Evolutionary conservation across 2,888 invertebrate species (phyloP), one percentile per base, ranked within the genome.

Genomic region (Heteromurus nitidus): DNA sequence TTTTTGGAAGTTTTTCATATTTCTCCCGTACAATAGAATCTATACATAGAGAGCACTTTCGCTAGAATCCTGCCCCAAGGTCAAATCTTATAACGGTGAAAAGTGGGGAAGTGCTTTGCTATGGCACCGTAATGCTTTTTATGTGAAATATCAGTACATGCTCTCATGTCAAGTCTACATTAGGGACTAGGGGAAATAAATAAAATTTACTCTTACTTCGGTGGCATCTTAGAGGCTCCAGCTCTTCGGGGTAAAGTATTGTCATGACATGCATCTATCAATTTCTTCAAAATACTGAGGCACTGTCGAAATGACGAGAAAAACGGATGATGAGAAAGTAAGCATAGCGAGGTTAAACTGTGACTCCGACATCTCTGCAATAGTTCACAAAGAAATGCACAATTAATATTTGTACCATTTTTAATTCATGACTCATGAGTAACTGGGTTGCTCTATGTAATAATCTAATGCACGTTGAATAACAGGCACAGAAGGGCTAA

Each of bases 291-390:
- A 88, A 98, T 95, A 91, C 95, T 96, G 88, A 99, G 93, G 91
- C 98, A 97, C 91, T 99, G 97, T 86, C 99, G 95, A 91, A 99
- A 99, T 88, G 96, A 97, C 84, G 98, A 95, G 91, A 99, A 98
- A 91, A 99, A 99, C 44, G 99, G 98, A 91, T 99, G 99, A 92
- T 99, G 99, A 84, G 98, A 98, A 77, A 99, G 92, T 87, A 99
- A 93, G 91, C 99, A 99, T 77, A 99, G 91, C 65, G 99, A 98
- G 47, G 99, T 99, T 87, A 99, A 91, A 16, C 98, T 97, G 90
- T 97, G 96, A 90, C 96, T 97, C 88, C 96, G 92, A 86, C 95
- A 91, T 88, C 95, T 93, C 93, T 94, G 92, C 53, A 47, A 44
- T 16, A 50, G n/a, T 31, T n/a, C 47, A 47, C 18, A 47, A 47